phyloP scores from a whole-genome alignment of 2,888 invertebrate species.

The Trachelus iudaicus region DNA sequence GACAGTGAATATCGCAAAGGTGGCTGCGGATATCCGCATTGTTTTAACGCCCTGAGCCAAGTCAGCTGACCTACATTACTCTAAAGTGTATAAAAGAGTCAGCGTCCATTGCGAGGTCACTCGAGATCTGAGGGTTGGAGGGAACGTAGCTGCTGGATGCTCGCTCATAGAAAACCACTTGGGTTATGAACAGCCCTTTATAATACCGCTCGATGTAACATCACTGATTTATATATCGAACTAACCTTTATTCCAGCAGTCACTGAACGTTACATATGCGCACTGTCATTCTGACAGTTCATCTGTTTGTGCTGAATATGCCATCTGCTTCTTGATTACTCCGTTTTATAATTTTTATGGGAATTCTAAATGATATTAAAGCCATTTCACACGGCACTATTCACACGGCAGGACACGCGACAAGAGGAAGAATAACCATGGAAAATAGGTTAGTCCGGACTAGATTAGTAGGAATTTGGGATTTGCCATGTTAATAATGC shows the following conservation, averaged over 20 bases:
- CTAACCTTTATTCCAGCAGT: not conserved
- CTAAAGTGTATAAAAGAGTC: slow-evolving; percentile 24
- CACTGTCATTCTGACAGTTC: not conserved
- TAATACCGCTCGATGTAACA: not conserved
- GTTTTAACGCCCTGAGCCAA: slow-evolving; percentile 52
- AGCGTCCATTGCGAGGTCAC: not conserved
- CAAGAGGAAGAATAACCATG: not conserved
- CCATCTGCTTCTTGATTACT: not conserved
- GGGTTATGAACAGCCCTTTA: slow-evolving; percentile 19
- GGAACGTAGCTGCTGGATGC: slow-evolving; percentile 19
- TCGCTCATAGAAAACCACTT: slow-evolving; percentile 41
- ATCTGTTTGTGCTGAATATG: not conserved
- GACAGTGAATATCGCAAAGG: not conserved
- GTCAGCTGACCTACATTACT: slow-evolving; percentile 54
- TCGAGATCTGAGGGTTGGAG: not conserved
- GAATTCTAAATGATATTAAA: not conserved
- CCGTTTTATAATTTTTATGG: not conserved
- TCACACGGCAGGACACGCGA: not conserved
- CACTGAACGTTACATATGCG: not conserved
- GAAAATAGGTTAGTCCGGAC: not conserved
- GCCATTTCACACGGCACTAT: not conserved
- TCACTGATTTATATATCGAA: not conserved
- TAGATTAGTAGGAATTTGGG: not conserved
- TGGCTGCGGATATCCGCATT: slow-evolving; percentile 50
- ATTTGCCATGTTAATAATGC: not conserved